These are phyloP conservation scores for Pristionchus exspectatus DNA, from an alignment of 2,888 invertebrate species.

Conservation along the genomic window DNA sequence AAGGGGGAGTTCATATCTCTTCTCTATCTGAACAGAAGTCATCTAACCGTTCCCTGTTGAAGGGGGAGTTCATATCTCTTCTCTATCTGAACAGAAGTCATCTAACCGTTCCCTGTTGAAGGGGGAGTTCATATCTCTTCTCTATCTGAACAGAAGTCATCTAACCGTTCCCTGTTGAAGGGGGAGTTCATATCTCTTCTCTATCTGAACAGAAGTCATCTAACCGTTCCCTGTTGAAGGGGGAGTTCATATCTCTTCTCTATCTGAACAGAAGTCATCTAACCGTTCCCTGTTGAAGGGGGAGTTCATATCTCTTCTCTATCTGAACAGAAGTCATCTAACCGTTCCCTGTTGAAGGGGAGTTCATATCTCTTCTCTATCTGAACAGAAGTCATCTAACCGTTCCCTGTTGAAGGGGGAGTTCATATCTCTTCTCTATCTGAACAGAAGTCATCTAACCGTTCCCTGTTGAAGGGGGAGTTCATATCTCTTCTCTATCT, in stretches of 20 bases:
- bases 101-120: conserved; percentile 1
- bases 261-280: neutral
- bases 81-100: neutral
- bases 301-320: conserved; percentile 28
- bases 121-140: no score
- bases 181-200: no score
- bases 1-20: no score
- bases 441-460: neutral
- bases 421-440: conserved; percentile 35
- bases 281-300: conserved; percentile 2
- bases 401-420: no score
- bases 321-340: neutral
- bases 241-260: conserved; percentile 24
- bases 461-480: no score
- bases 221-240: conserved; percentile 9
- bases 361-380: conserved; percentile 33
- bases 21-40: neutral
- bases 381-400: neutral
- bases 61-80: no score
- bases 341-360: conserved; percentile 12
- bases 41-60: neutral
- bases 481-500: conserved; percentile 36
- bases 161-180: conserved; percentile 5
- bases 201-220: neutral
- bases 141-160: neutral